Evolutionary conservation across 2,113 vertebrate genomes (phyloP).

Genomic region (Xiphorhynchus elegans): DNA sequence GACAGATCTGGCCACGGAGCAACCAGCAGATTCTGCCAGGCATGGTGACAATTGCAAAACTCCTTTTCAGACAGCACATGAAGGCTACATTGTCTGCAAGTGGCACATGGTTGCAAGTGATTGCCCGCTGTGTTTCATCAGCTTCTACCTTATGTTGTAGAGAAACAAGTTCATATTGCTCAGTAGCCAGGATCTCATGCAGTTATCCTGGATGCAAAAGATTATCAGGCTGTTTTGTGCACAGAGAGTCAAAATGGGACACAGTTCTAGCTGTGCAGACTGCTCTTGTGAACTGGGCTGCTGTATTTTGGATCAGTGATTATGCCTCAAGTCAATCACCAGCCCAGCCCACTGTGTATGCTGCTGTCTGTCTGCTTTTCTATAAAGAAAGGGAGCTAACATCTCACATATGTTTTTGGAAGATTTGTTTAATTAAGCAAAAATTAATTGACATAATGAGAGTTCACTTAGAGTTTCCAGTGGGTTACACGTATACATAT

Average conservation of each 20-base stretch:
- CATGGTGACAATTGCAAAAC: background rate
- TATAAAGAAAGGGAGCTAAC: background rate
- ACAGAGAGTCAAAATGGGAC: background rate
- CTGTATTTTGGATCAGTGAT: background rate
- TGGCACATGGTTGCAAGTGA: background rate
- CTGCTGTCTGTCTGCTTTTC: background rate
- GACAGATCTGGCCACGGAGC: background rate
- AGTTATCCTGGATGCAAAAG: background rate
- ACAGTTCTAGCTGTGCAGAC: background rate
- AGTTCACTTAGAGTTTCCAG: constrained; percentile 47
- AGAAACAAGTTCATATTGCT: background rate
- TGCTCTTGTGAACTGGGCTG: background rate
- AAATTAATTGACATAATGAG: constrained; percentile 55
- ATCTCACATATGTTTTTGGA: background rate
- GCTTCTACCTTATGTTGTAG: background rate
- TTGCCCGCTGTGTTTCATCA: background rate
- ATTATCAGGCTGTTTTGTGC: background rate
- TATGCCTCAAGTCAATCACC: background rate
- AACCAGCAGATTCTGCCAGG: background rate
- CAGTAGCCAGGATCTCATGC: background rate
- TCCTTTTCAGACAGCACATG: background rate
- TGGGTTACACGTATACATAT: background rate
- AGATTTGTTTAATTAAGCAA: constrained; percentile 49
- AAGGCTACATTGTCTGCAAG: background rate
- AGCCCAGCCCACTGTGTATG: background rate